Percentiles rank a stretch among this genome's conserved stretches.
Evolutionary conservation across 2,113 vertebrate genomes (phyloP).

Genomic region (Otolemur garnettii): DNA sequence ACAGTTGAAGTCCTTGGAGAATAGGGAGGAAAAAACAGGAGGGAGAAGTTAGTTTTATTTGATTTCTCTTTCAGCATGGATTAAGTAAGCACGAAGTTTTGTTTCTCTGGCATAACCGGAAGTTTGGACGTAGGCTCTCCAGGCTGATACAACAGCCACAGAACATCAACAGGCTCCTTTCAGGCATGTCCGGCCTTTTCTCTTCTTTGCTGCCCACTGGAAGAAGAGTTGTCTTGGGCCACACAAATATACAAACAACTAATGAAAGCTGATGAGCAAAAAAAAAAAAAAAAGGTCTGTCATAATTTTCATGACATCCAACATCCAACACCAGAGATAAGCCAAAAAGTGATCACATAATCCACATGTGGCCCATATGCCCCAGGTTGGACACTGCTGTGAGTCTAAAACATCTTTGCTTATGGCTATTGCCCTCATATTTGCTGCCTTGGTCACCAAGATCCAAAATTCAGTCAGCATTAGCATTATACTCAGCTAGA

Average conservation of each 20-base stretch:
- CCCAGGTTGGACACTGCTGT: too few relatives aligned
- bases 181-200: too few relatives aligned
- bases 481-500: not conserved
- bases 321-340: too few relatives aligned
- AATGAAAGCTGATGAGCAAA: too few relatives aligned
- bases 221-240: too few relatives aligned
- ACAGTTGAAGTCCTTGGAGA: not conserved
- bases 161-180: not conserved
- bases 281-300: too few relatives aligned
- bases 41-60: not conserved
- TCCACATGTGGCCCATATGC: too few relatives aligned
- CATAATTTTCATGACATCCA: too few relatives aligned
- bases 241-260: too few relatives aligned
- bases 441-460: not conserved
- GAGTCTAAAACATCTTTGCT: not conserved
- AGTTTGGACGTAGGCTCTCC: not conserved
- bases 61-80: not conserved
- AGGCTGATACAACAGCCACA: not conserved
- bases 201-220: too few relatives aligned
- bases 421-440: not conserved
- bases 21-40: not conserved
- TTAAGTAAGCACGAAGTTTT: not conserved
- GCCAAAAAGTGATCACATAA: too few relatives aligned
- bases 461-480: not conserved
- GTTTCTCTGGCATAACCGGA: not conserved